Evolutionary conservation across 2,888 invertebrate species (phyloP), one percentile per base, ranked within the genome.

Genomic region (Phasia obesa): DNA sequence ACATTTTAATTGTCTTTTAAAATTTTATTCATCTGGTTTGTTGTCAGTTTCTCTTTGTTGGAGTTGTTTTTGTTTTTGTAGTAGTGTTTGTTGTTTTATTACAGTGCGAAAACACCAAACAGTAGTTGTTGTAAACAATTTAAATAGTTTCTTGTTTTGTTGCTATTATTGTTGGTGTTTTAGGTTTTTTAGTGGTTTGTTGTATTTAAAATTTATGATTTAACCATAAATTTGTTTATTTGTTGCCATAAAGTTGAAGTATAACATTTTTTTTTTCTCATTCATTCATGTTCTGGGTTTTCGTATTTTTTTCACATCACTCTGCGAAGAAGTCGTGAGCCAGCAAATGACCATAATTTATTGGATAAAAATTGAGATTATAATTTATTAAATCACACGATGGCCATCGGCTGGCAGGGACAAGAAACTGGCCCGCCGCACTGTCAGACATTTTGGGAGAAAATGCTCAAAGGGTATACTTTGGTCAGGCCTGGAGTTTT

Each of bases 171-270:
- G 27, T 47, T 35, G 9, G 35, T 11, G 11, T 11, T 35, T 60
- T 23, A 51, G 51, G 49, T 60, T 11, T 35, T 60, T 23, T 60
- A 60, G 49, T 60, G 59, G 31, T 44, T 60, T 62, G 38, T 60
- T 62, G 53, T 31, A 27, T 51, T 70, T 55, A 11, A 74, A 59
- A 69, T 69, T 74, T 80, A 74, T 80, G 80, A 80, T 80, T 74
- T 62, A 23, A 35, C 60, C 67, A 80, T 74, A 80, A 74, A 62
- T 53, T 19, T 70, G 65, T 75, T 75, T 80, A 70, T 75, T 57
- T 57, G 69, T 49, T 21, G 44, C 47, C 67, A 73, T 80, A 69
- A n/a, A 69, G 38, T 31, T 59, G 57, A 38, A 17, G 55, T 55
- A 60, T 23, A n/a, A n/a, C 19, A 53, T 11, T 27, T 55, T 27